These are phyloP conservation scores for Dysidea cf. avara DNA, from an alignment of 37 sponge, comb jelly and placozoan genomes.

Conservation along the genomic window DNA sequence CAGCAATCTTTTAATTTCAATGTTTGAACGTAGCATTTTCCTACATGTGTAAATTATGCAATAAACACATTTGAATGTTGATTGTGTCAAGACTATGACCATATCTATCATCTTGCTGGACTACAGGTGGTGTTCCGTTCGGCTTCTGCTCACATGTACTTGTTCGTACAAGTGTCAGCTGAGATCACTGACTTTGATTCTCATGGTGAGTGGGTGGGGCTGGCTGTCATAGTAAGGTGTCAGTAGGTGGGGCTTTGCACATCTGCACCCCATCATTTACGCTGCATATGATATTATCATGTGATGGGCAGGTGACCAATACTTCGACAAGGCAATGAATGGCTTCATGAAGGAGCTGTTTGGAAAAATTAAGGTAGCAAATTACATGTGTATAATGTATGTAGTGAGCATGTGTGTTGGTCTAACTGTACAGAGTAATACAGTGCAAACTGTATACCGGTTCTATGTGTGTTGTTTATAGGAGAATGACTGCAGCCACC, in stretches of 20 bases:
- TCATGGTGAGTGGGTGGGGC: conserved; percentile 18
- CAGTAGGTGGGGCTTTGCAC: too few relatives aligned
- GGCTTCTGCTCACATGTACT: conserved; percentile 63
- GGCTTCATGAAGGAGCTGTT: conserved; percentile 84
- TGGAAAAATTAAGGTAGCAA: conserved; percentile 61
- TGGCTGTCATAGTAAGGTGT: neutral
- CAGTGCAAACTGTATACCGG: too few relatives aligned
- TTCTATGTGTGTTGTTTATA: neutral
- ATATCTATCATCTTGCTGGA: too few relatives aligned
- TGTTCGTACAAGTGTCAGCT: conserved; percentile 81
- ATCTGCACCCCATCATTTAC: too few relatives aligned
- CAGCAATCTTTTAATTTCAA: too few relatives aligned
- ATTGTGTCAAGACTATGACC: too few relatives aligned
- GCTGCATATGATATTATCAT: too few relatives aligned
- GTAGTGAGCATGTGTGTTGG: neutral
- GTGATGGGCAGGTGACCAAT: conserved; percentile 62
- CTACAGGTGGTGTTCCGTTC: conserved; percentile 77
- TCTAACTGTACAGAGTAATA: too few relatives aligned
- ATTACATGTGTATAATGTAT: neutral
- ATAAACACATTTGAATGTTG: too few relatives aligned
- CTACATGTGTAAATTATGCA: too few relatives aligned
- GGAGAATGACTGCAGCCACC: conserved; percentile 69
- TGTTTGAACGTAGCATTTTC: too few relatives aligned
- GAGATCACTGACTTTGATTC: conserved; percentile 94
- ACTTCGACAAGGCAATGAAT: conserved; percentile 86